These are phyloP conservation scores for Cynodonichthys magdalenae DNA, from an alignment of 2,797 vertebrate species.

Conservation along the genomic window DNA sequence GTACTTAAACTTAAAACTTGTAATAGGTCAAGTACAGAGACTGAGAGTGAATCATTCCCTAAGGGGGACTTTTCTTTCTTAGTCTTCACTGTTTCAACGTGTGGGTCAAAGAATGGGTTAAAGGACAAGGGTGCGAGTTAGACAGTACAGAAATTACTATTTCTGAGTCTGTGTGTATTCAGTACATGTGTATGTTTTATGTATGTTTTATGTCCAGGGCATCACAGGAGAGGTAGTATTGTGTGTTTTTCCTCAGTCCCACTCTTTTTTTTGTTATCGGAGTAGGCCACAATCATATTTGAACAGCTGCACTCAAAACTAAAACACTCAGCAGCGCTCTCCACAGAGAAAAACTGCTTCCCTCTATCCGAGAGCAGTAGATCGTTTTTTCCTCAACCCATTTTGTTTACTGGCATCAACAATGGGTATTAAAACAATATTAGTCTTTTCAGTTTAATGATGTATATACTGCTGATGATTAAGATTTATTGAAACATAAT, in stretches of 20 bases:
- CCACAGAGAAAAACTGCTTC: slow-evolving; percentile 41
- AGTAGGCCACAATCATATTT: slow-evolving; percentile 75
- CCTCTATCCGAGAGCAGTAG: slow-evolving; percentile 32
- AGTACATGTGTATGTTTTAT: slow-evolving; percentile 23
- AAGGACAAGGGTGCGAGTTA: slow-evolving; percentile 28
- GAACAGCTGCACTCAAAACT: slow-evolving; percentile 77
- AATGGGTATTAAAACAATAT: slow-evolving; percentile 11
- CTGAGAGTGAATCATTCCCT: slow-evolving; percentile 63
- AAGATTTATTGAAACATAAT: background rate
- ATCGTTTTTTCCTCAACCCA: slow-evolving; percentile 33
- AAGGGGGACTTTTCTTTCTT: slow-evolving; percentile 51
- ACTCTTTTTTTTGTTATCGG: slow-evolving; percentile 54
- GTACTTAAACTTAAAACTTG: slow-evolving; percentile 41
- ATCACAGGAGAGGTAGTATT: slow-evolving; percentile 30
- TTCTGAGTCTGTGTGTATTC: slow-evolving; percentile 24
- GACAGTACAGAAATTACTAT: slow-evolving; percentile 25
- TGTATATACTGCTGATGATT: slow-evolving; percentile 1
- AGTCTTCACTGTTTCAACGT: slow-evolving; percentile 36
- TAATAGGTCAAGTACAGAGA: slow-evolving; percentile 56
- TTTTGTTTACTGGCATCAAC: slow-evolving; percentile 17
- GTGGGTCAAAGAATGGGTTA: slow-evolving; percentile 43
- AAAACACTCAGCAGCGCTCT: slow-evolving; percentile 55
- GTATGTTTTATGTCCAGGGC: slow-evolving; percentile 25
- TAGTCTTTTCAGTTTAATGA: slow-evolving; percentile 10
- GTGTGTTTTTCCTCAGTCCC: slow-evolving; percentile 57